Base-by-base conservation (phyloP, 2,888 invertebrate species). In the Ceratothoa steindachneri region DNA sequence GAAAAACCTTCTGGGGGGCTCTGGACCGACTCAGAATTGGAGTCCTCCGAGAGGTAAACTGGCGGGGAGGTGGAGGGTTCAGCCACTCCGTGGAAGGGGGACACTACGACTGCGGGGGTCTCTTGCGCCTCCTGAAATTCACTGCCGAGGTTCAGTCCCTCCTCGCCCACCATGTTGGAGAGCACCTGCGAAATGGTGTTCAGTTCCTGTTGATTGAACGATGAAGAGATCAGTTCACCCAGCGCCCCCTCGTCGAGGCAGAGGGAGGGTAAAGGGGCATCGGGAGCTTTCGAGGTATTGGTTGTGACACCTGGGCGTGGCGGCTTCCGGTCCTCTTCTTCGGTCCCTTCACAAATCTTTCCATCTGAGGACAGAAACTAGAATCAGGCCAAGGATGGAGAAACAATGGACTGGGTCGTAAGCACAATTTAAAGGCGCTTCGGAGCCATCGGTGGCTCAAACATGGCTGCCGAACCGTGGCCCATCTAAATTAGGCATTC, bases 121-220 rank as follows among this genome's bases (percentile, higher is more conserved):
- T 24, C 60, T 24, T 60, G 60, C 19, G 60, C 19, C 12, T 24
- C 22, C 60, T 60, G 60, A 60, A 60, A 60, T 24, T 60, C 60
- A 12, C 27, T 52, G 12, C 55, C 70, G 24, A 74, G 73, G 69
- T 74, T 71, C 67, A 77, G 71, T n/a, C 68, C 78, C 15, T 64
- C 75, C 60, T 78, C 75, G 29, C 75, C 75, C 15, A 75, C 78
- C 19, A 78, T 78, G 72, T 78, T 78, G 27, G 75, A 75, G 22
- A 78, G 69, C 4, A 73, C 75, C 69, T 78, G 78, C 12, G 73
- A 75, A 41, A 78, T 78, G 30, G 75, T 71, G 69, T 78, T 78
- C 27, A 78, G 67, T 52, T 75, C 75, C 52, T 78, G 78, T 52
- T 78, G 78, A 66, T 78, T 78, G 52, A 78, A 78, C n/a, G 78